A percentile compares a stretch with the other conserved stretches of the same genome.
These are phyloP conservation scores for Pipistrellus nathusii DNA, from an alignment of 2,797 vertebrate genomes.

Conservation along the genomic window DNA sequence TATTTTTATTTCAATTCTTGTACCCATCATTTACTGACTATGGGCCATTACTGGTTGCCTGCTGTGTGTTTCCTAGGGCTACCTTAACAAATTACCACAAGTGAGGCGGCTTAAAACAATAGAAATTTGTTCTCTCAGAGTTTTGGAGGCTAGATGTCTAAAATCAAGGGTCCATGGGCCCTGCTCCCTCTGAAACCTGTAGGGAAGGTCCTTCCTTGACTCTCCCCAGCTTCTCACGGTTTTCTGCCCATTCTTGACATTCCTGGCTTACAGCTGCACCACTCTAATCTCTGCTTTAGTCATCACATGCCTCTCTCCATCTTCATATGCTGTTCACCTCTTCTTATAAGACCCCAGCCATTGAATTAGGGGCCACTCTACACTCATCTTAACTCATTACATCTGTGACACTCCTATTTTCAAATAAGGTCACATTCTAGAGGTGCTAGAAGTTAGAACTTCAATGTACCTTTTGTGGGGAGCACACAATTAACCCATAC, in stretches of 20 bases:
- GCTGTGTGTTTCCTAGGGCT: background rate
- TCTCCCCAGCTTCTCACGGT: fast-evolving
- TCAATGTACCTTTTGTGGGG: background rate
- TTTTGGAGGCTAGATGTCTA: background rate
- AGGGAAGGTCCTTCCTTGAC: background rate
- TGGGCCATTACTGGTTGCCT: background rate
- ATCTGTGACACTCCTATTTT: background rate
- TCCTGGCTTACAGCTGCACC: background rate
- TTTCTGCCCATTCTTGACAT: background rate
- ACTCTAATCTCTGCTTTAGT: background rate
- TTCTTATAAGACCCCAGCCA: background rate
- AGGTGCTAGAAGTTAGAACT: background rate
- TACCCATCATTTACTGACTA: background rate
- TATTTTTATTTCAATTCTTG: conserved; percentile 7
- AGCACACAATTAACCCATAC: background rate
- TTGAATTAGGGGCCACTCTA: background rate
- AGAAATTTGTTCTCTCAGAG: background rate
- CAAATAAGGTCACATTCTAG: background rate
- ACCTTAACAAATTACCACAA: background rate
- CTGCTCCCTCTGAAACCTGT: background rate
- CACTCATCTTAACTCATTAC: background rate
- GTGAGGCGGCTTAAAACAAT: background rate
- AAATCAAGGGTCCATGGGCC: background rate
- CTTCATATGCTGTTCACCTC: background rate
- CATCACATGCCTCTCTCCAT: background rate